Conservation (phyloP, 2,888 invertebrate species). For the Sussaba pulchella region DNA sequence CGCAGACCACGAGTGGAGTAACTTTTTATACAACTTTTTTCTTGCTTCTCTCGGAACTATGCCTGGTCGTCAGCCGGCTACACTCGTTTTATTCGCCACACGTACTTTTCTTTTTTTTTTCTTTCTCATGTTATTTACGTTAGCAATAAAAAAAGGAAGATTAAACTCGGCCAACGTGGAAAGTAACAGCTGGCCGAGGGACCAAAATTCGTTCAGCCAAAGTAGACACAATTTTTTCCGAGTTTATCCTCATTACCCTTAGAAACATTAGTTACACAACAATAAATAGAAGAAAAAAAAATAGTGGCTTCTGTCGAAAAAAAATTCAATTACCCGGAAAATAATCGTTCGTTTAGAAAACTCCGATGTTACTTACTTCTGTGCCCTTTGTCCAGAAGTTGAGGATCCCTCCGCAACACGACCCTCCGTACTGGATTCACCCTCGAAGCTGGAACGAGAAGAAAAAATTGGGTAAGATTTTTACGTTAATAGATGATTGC, state of each 20-base stretch:
- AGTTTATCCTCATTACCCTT: neutral
- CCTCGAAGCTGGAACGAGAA: constrained; percentile 79
- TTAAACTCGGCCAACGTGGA: too few species aligned
- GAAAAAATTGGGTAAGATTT: neutral
- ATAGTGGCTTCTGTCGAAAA: neutral
- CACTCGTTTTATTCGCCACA: too few species aligned
- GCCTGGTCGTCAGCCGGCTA: too few species aligned
- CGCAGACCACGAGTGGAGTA: constrained; percentile 1
- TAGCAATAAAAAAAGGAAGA: too few species aligned
- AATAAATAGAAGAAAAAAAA: too few species aligned
- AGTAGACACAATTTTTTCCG: neutral
- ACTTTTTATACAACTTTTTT: constrained; percentile 21
- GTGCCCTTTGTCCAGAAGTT: constrained; percentile 91
- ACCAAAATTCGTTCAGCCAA: neutral
- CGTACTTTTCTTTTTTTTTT: too few species aligned
- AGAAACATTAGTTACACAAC: neutral
- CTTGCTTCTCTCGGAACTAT: too few species aligned
- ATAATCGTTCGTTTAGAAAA: constrained; percentile 19
- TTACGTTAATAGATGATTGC: constrained; percentile 51
- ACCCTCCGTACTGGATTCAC: constrained; percentile 90
- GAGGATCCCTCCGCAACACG: constrained; percentile 90
- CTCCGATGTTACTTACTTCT: constrained; percentile 88
- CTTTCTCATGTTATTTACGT: too few species aligned
- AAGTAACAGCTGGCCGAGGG: too few species aligned
- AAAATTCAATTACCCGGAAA: neutral